A percentile compares a stretch with the other conserved stretches of the same genome.
phyloP scores from a whole-genome alignment of 2,113 vertebrate species.

The Apus apus region DNA sequence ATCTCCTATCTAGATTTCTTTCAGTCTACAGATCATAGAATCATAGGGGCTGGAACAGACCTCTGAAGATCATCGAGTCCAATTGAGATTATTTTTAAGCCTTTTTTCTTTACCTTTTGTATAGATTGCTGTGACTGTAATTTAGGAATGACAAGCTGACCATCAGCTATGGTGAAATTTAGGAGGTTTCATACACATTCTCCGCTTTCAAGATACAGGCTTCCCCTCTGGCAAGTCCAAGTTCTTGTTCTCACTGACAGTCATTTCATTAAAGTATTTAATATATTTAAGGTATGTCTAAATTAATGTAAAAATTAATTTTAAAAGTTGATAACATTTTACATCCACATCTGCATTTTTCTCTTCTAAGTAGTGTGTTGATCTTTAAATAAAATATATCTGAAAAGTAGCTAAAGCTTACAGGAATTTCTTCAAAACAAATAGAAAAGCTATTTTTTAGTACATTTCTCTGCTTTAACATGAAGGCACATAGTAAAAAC shows the following conservation, averaged over 20 bases:
- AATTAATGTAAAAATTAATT: not conserved
- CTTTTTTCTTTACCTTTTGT: not conserved
- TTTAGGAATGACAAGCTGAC: not conserved
- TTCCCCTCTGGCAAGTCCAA: not conserved
- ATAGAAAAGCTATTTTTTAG: not conserved
- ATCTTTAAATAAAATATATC: not conserved
- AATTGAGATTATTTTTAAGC: not conserved
- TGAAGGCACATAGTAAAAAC: not conserved
- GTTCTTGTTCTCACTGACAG: not conserved
- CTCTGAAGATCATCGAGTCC: too few species aligned
- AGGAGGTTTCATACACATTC: not conserved
- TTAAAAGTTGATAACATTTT: not conserved
- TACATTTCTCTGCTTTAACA: not conserved
- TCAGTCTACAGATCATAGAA: not conserved
- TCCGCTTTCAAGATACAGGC: not conserved
- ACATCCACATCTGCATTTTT: not conserved
- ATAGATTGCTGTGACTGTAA: not conserved
- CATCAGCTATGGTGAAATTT: not conserved
- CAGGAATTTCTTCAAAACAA: not conserved
- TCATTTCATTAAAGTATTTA: not conserved
- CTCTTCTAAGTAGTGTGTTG: not conserved
- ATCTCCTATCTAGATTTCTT: not conserved
- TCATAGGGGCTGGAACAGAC: too few species aligned
- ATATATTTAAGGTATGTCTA: not conserved
- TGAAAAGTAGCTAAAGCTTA: not conserved